Evolutionary conservation across 53 echinoderm and acorn worm genomes (phyloP).

Genomic region (Temnopleurus reevesii): DNA sequence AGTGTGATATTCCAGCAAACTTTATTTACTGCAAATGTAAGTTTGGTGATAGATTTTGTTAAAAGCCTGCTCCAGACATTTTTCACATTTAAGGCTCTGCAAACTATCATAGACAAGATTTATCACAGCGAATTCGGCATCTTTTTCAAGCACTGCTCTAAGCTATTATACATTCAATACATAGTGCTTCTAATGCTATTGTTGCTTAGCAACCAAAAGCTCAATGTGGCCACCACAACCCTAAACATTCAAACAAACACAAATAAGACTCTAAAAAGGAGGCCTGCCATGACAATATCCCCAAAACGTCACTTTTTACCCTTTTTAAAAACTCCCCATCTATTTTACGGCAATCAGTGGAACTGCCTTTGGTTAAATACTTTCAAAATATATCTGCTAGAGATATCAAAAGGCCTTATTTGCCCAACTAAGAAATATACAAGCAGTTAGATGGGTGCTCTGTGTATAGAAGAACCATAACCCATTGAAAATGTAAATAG

Average conservation of each 20-base stretch:
- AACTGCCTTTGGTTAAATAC: neutral
- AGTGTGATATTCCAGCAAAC: neutral
- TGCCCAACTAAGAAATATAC: neutral
- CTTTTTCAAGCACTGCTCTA: neutral
- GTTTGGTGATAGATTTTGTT: no score
- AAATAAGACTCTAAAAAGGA: neutral
- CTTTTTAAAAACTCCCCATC: neutral
- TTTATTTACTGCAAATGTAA: no score
- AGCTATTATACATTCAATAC: neutral
- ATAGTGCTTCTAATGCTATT: neutral
- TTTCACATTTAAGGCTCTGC: neutral
- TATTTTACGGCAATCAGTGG: neutral
- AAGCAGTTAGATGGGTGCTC: neutral
- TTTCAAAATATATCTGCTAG: neutral
- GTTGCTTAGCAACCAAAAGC: neutral
- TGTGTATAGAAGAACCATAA: neutral
- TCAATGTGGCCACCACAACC: neutral
- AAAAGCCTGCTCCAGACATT: neutral
- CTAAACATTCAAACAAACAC: constrained; percentile 18
- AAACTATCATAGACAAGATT: neutral
- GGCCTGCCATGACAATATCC: neutral
- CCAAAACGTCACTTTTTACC: neutral
- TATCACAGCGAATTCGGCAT: neutral
- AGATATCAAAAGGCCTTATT: neutral
- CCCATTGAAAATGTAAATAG: neutral